Percentiles rank a stretch among this genome's conserved stretches.
phyloP scores from a whole-genome alignment of 2,113 vertebrate genomes.

The Sylvilagus bachmani region DNA sequence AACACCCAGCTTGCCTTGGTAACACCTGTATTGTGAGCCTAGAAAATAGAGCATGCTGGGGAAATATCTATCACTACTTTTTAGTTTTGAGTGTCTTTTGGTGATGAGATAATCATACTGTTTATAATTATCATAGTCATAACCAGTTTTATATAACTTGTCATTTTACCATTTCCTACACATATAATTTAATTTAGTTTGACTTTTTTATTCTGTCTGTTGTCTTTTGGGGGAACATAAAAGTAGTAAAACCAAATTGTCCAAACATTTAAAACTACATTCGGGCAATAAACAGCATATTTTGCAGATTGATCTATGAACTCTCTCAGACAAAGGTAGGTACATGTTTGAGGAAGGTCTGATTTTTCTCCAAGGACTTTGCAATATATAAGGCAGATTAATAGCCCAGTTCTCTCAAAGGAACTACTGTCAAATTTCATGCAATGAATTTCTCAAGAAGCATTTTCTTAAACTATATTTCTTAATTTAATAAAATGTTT shows the following conservation, averaged over 20 bases:
- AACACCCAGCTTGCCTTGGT: neutral
- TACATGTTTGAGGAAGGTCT: neutral
- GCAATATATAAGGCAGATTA: neutral
- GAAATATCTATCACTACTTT: neutral
- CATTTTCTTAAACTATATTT: neutral
- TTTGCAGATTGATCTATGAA: neutral
- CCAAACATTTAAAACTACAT: neutral
- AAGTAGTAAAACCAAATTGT: constrained; percentile 30
- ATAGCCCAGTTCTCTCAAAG: neutral
- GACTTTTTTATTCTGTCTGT: neutral
- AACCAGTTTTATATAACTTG: neutral
- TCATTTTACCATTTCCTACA: neutral
- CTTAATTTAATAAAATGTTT: constrained; percentile 9
- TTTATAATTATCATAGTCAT: neutral
- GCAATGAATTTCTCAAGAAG: neutral
- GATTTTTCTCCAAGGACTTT: neutral
- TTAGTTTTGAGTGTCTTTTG: neutral
- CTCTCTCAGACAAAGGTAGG: neutral
- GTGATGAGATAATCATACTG: neutral
- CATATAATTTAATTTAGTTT: neutral
- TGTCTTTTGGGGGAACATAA: neutral
- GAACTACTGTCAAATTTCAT: neutral
- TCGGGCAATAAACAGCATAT: neutral
- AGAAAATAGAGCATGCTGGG: neutral
- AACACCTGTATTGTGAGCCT: neutral